Evolutionary conservation across 1,140 invertebrate species (phyloP).

Genomic region (Chironomus striatipennis): DNA sequence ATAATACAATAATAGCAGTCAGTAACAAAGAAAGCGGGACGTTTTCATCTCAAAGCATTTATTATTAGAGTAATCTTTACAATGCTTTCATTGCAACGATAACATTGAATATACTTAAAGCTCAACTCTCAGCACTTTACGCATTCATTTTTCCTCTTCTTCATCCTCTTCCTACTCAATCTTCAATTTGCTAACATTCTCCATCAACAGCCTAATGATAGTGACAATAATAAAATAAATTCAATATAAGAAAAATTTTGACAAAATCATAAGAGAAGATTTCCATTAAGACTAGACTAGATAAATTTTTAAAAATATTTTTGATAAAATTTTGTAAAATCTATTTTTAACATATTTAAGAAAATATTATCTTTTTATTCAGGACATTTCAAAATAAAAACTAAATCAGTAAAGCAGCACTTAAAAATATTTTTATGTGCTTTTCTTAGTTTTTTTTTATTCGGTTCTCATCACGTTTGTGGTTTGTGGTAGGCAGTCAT

Average conservation of each 20-base stretch:
- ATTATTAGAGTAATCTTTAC: conserved; percentile 11
- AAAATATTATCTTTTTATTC: no score
- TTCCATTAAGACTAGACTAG: no score
- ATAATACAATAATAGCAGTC: background rate
- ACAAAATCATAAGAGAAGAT: no score
- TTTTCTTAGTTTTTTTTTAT: background rate
- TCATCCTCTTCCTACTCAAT: background rate
- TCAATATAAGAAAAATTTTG: background rate
- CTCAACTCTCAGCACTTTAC: no score
- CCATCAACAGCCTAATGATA: background rate
- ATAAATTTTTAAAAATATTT: no score
- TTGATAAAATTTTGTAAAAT: no score
- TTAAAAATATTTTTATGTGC: no score
- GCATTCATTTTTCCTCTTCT: background rate
- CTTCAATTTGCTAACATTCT: background rate
- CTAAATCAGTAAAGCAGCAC: no score
- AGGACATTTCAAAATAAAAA: no score
- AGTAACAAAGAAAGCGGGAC: background rate
- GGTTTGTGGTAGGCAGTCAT: background rate
- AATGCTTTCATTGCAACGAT: background rate
- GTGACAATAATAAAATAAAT: background rate
- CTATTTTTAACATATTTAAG: no score
- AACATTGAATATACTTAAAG: background rate
- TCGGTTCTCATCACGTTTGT: background rate
- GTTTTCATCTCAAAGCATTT: background rate